These are phyloP conservation scores for Dimorphilus gyrociliatus DNA, from an alignment of 2,888 invertebrate genomes.

Conservation along the genomic window DNA sequence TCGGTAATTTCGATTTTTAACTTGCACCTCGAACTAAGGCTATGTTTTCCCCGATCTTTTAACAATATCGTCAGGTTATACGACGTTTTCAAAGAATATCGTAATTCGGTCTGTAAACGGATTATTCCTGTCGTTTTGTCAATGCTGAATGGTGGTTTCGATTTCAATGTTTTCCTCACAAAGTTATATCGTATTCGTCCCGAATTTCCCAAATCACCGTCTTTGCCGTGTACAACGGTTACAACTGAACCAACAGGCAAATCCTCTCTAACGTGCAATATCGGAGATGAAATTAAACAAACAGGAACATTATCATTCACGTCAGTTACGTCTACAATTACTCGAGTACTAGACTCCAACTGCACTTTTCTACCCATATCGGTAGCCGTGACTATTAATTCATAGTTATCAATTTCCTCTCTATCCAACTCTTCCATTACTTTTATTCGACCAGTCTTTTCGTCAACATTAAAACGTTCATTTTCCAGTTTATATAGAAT, in stretches of 20 bases:
- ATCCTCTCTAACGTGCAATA: slow-evolving; percentile 85
- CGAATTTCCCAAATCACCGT: slow-evolving; percentile 67
- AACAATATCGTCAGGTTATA: slow-evolving; percentile 73
- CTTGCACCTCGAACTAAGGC: slow-evolving; percentile 58
- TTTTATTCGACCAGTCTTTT: neutral
- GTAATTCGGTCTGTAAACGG: slow-evolving; percentile 56
- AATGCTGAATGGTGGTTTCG: slow-evolving; percentile 68
- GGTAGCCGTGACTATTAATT: slow-evolving; percentile 57
- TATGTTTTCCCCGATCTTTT: slow-evolving; percentile 57
- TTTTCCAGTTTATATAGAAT: slow-evolving; percentile 23
- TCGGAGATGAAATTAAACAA: no score
- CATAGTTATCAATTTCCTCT: slow-evolving; percentile 55
- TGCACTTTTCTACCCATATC: no score
- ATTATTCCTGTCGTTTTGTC: slow-evolving; percentile 71
- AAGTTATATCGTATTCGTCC: slow-evolving; percentile 61
- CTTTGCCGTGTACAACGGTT: slow-evolving; percentile 62
- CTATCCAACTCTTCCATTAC: slow-evolving; percentile 6
- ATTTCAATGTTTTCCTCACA: no score
- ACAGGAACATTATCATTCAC: slow-evolving; percentile 28
- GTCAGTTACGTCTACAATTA: slow-evolving; percentile 26
- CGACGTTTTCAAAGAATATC: slow-evolving; percentile 74
- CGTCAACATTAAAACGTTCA: slow-evolving; percentile 12
- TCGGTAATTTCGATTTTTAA: slow-evolving; percentile 65
- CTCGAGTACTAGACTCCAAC: slow-evolving; percentile 55
- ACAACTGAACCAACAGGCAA: slow-evolving; percentile 71